Conservation (phyloP, 2,113 vertebrate genomes). For the Atlantisia rogersi region DNA sequence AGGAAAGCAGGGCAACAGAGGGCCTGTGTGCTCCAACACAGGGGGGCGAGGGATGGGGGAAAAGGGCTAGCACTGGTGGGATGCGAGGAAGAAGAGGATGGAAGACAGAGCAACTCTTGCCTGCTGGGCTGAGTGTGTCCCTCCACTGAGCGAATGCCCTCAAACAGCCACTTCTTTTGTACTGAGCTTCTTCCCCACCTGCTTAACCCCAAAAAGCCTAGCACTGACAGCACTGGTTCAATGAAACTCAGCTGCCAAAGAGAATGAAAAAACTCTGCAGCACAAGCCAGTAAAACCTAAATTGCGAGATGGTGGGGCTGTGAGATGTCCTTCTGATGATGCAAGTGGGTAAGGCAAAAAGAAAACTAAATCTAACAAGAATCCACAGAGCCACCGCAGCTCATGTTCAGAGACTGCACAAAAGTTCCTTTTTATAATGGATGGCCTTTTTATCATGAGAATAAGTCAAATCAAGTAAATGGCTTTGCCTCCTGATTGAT, state of each 20-base stretch:
- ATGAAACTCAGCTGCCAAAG: neutral
- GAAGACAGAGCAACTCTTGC: neutral
- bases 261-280: neutral
- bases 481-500: neutral
- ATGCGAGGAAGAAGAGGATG: neutral
- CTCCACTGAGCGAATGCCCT: neutral
- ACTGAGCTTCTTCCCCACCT: neutral
- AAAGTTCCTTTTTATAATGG: neutral
- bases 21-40: neutral
- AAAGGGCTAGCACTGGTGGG: neutral
- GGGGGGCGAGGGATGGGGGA: neutral
- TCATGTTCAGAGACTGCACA: neutral
- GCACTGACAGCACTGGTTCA: fast-evolving
- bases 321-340: neutral
- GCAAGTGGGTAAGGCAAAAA: neutral
- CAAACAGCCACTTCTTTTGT: neutral
- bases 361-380: neutral
- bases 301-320: neutral
- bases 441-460: neutral
- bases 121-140: neutral
- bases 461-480: neutral
- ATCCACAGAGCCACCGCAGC: neutral
- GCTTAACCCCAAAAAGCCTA: neutral
- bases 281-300: neutral
- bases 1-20: neutral